phyloP scores from a whole-genome alignment of 2,888 invertebrate genomes.

The Sphaeridia pumilis region DNA sequence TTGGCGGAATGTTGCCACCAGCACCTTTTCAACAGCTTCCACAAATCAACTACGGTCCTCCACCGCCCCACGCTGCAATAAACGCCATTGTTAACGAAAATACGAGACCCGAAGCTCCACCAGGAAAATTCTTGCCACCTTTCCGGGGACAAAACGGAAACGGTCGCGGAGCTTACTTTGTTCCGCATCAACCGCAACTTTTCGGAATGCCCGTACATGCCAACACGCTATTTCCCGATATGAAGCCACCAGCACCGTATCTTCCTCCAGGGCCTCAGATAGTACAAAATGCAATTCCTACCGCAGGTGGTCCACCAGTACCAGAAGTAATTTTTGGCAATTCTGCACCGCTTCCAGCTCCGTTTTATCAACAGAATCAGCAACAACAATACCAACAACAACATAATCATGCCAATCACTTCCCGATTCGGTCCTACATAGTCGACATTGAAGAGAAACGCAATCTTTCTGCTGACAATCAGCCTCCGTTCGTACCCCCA shows the following conservation, averaged over 20 bases:
- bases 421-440: no score
- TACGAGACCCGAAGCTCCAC: neutral
- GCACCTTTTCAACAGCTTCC: neutral
- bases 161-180: neutral
- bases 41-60: neutral
- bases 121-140: neutral
- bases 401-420: neutral
- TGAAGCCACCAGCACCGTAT: neutral
- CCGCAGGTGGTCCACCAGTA: no score
- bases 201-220: neutral
- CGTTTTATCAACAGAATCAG: neutral
- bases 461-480: neutral
- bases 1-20: neutral
- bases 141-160: neutral
- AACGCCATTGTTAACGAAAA: neutral
- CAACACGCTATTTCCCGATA: neutral
- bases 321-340: constrained; percentile 1
- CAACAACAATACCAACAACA: no score
- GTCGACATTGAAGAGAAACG: neutral
- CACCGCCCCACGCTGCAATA: neutral
- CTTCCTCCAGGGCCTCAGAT: no score
- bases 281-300: no score
- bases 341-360: neutral
- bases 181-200: neutral
- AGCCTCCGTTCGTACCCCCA: neutral